Evolutionary conservation across 2,113 vertebrate species (phyloP), one percentile per base, ranked within the genome.

Genomic region (Corythornis madagascariensis): DNA sequence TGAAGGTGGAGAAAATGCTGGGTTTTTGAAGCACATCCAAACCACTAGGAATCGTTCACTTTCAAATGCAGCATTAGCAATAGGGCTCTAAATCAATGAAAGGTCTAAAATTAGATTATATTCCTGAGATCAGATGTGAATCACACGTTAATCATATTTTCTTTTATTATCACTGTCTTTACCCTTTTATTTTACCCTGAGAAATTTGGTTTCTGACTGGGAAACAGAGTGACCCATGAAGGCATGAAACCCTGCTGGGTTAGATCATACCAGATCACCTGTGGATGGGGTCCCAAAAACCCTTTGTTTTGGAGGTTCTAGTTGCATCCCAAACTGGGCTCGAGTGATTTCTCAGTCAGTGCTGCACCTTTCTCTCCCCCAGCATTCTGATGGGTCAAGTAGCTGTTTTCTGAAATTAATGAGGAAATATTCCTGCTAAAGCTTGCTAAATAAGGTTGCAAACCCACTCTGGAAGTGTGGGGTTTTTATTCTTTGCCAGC

Each of bases 81-180:
- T 70, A 92, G 83, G 92, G 84, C 89, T 92, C 78, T 94, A 96
- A 96, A 90, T 90, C 91, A 95, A 94, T 93, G 96, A 94, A 94
- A 96, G 82, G 59, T 71, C 90, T 92, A 94, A 94, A 86, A 97
- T 96, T 90, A 89, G 94, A 92, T 97, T 95, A 93, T 93, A 71
- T 89, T 85, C 92, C 88, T 96, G 91, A 92, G 93, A 96, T 96
- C 95, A 96, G 93, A 97, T 96, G 95, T 93, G 94, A 96, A 95
- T 94, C 95, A 95, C 83, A 87, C 90, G 92, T 90, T 94, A 96
- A 96, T 95, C 50, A 83, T 92, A 89, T 96, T 96, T 95, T 86
- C 92, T 86, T 95, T 93, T 91, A 95, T 96, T 94, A 95, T 84
- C 89, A 74, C 84, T 93, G 74, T 93, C 95, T 94, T 94, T 80